A percentile compares a stretch with the other conserved stretches of the same genome.
phyloP scores from a whole-genome alignment of 1,140 invertebrate species.

The Euwallacea similis region DNA sequence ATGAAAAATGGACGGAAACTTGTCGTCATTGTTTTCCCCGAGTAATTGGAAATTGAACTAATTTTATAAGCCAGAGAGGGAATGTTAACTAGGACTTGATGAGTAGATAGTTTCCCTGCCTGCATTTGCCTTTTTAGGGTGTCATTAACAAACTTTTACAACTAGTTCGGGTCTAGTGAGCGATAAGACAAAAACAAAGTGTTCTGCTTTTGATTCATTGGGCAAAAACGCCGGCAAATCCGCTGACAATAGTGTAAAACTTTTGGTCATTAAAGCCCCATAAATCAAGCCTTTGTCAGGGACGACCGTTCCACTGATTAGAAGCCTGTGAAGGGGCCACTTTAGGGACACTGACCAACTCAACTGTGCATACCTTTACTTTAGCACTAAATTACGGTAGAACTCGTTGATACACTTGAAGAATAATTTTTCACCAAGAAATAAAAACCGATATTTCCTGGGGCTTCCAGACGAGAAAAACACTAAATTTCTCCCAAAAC shows the following conservation, averaged over 20 bases:
- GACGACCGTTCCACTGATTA: background rate
- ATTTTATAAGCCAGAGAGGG: background rate
- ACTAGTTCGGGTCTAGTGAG: too few species aligned
- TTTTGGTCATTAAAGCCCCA: slow-evolving; percentile 30
- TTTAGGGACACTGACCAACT: slow-evolving; percentile 8
- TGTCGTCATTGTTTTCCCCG: slow-evolving; percentile 12
- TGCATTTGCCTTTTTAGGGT: too few species aligned
- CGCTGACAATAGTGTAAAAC: slow-evolving; percentile 25
- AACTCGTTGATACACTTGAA: too few species aligned
- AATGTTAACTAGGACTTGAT: background rate
- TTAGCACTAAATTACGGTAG: too few species aligned
- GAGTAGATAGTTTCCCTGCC: too few species aligned
- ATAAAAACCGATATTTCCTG: too few species aligned
- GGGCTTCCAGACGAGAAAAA: too few species aligned
- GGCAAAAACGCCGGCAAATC: slow-evolving; percentile 8
- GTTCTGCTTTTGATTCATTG: slow-evolving; percentile 13
- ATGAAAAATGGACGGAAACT: slow-evolving; percentile 9
- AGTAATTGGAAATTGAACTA: background rate
- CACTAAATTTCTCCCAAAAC: too few species aligned
- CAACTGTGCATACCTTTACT: background rate
- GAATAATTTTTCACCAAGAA: too few species aligned
- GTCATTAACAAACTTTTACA: too few species aligned
- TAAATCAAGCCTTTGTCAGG: slow-evolving; percentile 22
- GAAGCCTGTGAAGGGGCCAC: too few species aligned
- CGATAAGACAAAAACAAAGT: slow-evolving; percentile 7